These are phyloP conservation scores for Brachionus paranguensis DNA, from an alignment of 1,140 invertebrate species.

Conservation along the genomic window DNA sequence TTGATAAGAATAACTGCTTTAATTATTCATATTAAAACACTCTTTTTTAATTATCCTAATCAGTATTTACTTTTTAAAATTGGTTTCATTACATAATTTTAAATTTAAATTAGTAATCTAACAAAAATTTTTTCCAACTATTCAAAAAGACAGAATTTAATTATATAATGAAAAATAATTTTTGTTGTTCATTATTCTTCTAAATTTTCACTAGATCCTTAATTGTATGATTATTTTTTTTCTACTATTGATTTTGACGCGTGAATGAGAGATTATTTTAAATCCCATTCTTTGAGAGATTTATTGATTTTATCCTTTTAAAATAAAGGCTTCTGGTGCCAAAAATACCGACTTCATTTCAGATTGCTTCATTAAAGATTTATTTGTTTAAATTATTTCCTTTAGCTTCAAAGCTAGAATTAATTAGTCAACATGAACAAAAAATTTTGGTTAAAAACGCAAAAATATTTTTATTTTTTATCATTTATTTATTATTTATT, in stretches of 20 bases:
- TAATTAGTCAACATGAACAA: background rate
- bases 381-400: background rate
- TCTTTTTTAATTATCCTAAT: background rate
- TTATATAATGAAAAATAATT: background rate
- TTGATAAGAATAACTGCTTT: background rate
- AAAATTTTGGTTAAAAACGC: background rate
- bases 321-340: background rate
- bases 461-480: background rate
- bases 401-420: background rate
- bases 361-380: background rate
- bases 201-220: too few relatives aligned
- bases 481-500: too few relatives aligned
- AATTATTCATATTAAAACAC: background rate
- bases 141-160: background rate
- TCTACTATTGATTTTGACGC: background rate
- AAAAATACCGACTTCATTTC: background rate
- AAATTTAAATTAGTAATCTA: background rate
- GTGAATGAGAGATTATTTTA: background rate
- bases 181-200: too few relatives aligned
- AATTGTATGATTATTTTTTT: background rate
- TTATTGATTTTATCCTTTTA: background rate
- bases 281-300: background rate
- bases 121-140: background rate
- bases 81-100: background rate
- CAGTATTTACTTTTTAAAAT: background rate